A percentile compares a stretch with the other conserved stretches of the same genome.
Evolutionary conservation across 1,140 invertebrate genomes (phyloP).

Genomic region (Aphis gossypii): DNA sequence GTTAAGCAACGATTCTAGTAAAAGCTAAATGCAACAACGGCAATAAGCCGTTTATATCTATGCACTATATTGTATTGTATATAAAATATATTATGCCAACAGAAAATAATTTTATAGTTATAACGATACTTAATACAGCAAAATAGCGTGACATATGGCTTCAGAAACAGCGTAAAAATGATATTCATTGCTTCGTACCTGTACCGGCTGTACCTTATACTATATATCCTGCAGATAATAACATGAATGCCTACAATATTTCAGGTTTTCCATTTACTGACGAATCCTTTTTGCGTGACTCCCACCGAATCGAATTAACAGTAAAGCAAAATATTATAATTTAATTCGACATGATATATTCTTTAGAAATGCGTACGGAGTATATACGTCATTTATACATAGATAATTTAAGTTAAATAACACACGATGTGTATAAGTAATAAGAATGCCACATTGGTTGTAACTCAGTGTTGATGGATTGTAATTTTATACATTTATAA

Average conservation of each 20-base stretch:
- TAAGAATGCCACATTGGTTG: neutral
- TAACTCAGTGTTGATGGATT: neutral
- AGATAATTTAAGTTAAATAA: neutral
- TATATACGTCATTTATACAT: neutral
- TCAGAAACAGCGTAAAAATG: conserved; percentile 27
- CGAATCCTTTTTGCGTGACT: conserved; percentile 43
- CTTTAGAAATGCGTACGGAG: neutral
- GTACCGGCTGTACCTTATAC: neutral
- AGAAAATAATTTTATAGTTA: neutral
- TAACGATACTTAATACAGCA: conserved; percentile 32
- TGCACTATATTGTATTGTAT: neutral
- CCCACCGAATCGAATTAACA: neutral
- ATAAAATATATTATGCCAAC: neutral
- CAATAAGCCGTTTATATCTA: neutral
- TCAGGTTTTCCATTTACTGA: neutral
- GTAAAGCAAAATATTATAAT: neutral
- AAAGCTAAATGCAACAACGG: neutral
- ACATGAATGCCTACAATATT: conserved; percentile 2
- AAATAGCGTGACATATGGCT: conserved; percentile 52
- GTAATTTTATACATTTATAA: neutral
- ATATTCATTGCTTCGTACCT: conserved; percentile 42
- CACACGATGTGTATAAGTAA: neutral
- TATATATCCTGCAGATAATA: neutral
- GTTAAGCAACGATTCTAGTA: neutral
- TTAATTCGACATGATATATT: conserved; percentile 2